Conservation (phyloP, 1,140 invertebrate genomes). For the Solenopsis fugax region DNA sequence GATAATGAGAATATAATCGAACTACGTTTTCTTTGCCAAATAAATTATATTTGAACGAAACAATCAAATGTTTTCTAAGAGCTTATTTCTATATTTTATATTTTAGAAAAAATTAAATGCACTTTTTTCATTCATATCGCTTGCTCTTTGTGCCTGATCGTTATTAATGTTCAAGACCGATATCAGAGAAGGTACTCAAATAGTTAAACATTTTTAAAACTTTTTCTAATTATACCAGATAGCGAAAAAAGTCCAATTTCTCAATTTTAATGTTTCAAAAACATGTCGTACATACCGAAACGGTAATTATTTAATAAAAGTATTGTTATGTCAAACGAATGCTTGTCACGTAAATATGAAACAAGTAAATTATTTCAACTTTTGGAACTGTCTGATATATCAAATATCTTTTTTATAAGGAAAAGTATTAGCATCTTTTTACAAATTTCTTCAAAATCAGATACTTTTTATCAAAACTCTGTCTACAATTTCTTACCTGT, state of each 20-base stretch:
- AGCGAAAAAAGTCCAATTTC: neutral
- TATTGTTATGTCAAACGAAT: neutral
- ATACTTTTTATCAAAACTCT: conserved; percentile 42
- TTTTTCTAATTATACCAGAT: neutral
- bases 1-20: neutral
- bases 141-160: conserved; percentile 83
- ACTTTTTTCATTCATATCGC: conserved; percentile 72
- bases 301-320: conserved; percentile 15
- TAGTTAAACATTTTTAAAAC: conserved; percentile 11
- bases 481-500: conserved; percentile 35
- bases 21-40: neutral
- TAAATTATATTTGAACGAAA: conserved; percentile 3
- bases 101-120: conserved; percentile 45
- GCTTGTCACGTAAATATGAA: neutral
- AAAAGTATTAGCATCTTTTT: neutral
- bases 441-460: neutral
- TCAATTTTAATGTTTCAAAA: neutral
- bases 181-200: conserved; percentile 46
- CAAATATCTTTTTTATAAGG: neutral
- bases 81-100: conserved; percentile 3
- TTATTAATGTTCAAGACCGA: conserved; percentile 76
- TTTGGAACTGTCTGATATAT: neutral
- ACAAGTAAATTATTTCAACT: neutral
- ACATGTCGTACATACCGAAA: neutral
- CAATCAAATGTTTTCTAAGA: conserved; percentile 5